These are phyloP conservation scores for Papilio elwesi DNA, from an alignment of 2,888 invertebrate genomes.

Conservation along the genomic window DNA sequence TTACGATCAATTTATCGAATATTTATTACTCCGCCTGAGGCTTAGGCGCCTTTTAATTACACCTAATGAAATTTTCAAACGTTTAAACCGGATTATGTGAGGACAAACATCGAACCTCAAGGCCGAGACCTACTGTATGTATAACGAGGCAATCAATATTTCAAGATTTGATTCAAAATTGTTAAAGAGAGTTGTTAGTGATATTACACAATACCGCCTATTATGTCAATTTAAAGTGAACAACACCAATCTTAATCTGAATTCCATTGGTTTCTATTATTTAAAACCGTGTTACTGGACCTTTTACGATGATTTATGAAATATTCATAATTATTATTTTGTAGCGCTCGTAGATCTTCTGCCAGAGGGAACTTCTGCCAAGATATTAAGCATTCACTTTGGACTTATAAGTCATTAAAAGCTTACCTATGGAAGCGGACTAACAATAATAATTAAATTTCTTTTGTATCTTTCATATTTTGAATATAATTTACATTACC, in stretches of 20 bases:
- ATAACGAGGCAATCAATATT: slow-evolving; percentile 42
- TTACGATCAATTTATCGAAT: slow-evolving; percentile 54
- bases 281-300: not conserved
- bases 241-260: not conserved
- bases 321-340: too few relatives aligned
- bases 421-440: too few relatives aligned
- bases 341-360: too few relatives aligned
- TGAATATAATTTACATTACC: slow-evolving; percentile 11
- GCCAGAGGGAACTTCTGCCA: too few relatives aligned
- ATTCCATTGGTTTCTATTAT: not conserved
- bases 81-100: slow-evolving; percentile 51
- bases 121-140: slow-evolving; percentile 46
- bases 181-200: slow-evolving; percentile 10
- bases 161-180: slow-evolving; percentile 28
- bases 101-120: slow-evolving; percentile 49
- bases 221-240: not conserved
- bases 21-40: slow-evolving; percentile 52
- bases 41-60: slow-evolving; percentile 52
- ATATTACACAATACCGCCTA: not conserved
- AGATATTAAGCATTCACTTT: too few relatives aligned
- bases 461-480: not conserved
- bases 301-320: not conserved
- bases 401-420: too few relatives aligned
- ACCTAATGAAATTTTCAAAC: slow-evolving; percentile 57
- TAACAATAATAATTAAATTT: not conserved